Evolutionary conservation across 2,888 invertebrate species (phyloP).

Genomic region (Nesidiocoris tenuis): DNA sequence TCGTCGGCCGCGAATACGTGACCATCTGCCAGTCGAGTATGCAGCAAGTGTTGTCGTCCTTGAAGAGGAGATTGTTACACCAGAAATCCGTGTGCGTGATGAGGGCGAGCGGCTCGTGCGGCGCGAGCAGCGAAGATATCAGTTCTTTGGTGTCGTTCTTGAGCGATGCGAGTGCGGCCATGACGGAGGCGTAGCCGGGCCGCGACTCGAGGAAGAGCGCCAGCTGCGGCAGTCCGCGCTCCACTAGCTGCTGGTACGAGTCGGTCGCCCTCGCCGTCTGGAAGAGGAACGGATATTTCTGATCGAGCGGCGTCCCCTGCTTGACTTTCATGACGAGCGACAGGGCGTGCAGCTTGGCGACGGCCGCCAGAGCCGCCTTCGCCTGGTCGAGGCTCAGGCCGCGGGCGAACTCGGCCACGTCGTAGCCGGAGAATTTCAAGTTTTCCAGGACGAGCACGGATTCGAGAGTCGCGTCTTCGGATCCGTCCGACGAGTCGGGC

Average conservation of each 20-base stretch:
- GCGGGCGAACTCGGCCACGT: slow-evolving; percentile 67
- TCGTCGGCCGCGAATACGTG: slow-evolving; percentile 63
- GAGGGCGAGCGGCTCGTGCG: slow-evolving; percentile 70
- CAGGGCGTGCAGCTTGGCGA: slow-evolving; percentile 71
- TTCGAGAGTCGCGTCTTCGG: slow-evolving; percentile 59
- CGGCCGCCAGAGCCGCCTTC: slow-evolving; percentile 68
- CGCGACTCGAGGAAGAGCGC: slow-evolving; percentile 64
- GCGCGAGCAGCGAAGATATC: slow-evolving; percentile 68
- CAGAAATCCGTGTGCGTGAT: slow-evolving; percentile 82
- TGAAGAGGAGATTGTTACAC: slow-evolving; percentile 76
- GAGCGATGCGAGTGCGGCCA: slow-evolving; percentile 62
- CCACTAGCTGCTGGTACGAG: slow-evolving; percentile 75
- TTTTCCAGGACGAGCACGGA: slow-evolving; percentile 74
- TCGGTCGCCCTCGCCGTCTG: slow-evolving; percentile 76
- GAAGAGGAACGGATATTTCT: slow-evolving; percentile 68
- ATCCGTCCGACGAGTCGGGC: slow-evolving; percentile 53
- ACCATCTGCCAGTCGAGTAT: slow-evolving; percentile 85
- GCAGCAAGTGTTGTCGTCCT: slow-evolving; percentile 62
- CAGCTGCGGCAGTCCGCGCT: slow-evolving; percentile 70
- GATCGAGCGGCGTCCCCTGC: slow-evolving; percentile 56
- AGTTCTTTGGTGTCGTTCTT: slow-evolving; percentile 70
- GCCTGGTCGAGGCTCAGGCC: slow-evolving; percentile 67
- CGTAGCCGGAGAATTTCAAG: slow-evolving; percentile 63
- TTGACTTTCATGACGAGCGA: slow-evolving; percentile 64
- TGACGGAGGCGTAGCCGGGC: slow-evolving; percentile 63